These are phyloP conservation scores for Argyresthia albistria DNA, from an alignment of 2,888 invertebrate genomes.

Conservation along the genomic window DNA sequence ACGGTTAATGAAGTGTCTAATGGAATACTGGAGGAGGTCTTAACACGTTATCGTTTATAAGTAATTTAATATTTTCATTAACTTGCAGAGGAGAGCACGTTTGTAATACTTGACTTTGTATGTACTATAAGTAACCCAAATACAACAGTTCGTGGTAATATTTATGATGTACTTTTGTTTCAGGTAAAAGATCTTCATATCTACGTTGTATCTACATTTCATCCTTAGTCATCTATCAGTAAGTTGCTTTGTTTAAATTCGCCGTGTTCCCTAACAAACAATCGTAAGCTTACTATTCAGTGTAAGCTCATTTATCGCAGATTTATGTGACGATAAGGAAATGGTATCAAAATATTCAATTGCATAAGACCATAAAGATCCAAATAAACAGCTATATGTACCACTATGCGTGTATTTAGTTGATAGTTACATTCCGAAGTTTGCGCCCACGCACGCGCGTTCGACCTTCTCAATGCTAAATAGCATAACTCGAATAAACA, in stretches of 20 bases:
- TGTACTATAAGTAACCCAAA: neutral
- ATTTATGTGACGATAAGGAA: too few species aligned
- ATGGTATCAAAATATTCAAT: too few species aligned
- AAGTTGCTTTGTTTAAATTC: too few species aligned
- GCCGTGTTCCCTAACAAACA: too few species aligned
- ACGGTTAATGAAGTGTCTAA: slow-evolving; percentile 25
- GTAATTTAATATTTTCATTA: slow-evolving; percentile 9
- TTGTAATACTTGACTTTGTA: too few species aligned
- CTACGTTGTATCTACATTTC: too few species aligned
- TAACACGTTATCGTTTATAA: slow-evolving; percentile 4
- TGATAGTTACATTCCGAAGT: slow-evolving; percentile 2
- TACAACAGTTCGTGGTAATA: neutral
- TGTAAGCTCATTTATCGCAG: too few species aligned
- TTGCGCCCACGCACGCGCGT: neutral
- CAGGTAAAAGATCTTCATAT: neutral
- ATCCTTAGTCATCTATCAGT: too few species aligned
- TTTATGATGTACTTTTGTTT: neutral
- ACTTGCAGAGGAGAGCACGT: too few species aligned
- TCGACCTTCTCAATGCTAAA: slow-evolving; percentile 10
- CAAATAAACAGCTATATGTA: too few species aligned
- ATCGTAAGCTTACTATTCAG: too few species aligned
- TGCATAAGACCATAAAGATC: too few species aligned
- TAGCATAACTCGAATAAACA: slow-evolving; percentile 3
- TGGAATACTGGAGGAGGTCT: slow-evolving; percentile 16
- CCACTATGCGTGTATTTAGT: neutral